Conservation (phyloP, 2,113 vertebrate genomes). For the Calonectris borealis region DNA sequence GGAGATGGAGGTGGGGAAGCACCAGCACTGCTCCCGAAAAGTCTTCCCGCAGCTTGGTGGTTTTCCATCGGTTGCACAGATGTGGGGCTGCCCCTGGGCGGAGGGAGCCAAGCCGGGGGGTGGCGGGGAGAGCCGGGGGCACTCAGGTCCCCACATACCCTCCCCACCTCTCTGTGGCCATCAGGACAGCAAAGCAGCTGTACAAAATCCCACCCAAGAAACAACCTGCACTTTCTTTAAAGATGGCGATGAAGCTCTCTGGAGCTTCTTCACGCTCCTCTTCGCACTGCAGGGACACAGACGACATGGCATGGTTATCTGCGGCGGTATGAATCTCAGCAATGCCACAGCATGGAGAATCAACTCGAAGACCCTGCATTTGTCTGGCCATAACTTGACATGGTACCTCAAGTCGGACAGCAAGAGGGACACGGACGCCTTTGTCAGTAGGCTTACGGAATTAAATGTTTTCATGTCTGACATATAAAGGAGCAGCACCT, state of each 20-base stretch:
- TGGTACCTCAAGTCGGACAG: background rate
- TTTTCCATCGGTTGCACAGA: background rate
- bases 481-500: background rate
- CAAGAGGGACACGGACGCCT: background rate
- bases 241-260: rapidly evolving
- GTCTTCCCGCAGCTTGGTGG: background rate
- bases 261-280: background rate
- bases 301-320: background rate
- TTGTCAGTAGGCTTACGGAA: background rate
- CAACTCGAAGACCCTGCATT: background rate
- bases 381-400: background rate
- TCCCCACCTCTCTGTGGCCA: background rate
- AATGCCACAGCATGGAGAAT: background rate
- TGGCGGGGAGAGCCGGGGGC: background rate
- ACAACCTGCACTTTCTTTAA: background rate
- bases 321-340: background rate
- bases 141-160: background rate
- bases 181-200: background rate
- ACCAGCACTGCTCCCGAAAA: rapidly evolving
- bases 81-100: background rate
- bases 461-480: background rate
- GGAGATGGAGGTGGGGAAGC: background rate
- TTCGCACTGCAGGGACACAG: background rate
- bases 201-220: background rate
- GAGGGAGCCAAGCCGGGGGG: rapidly evolving